Base-by-base conservation (phyloP, 2,113 vertebrate genomes). In the Terrapene triunguis region DNA sequence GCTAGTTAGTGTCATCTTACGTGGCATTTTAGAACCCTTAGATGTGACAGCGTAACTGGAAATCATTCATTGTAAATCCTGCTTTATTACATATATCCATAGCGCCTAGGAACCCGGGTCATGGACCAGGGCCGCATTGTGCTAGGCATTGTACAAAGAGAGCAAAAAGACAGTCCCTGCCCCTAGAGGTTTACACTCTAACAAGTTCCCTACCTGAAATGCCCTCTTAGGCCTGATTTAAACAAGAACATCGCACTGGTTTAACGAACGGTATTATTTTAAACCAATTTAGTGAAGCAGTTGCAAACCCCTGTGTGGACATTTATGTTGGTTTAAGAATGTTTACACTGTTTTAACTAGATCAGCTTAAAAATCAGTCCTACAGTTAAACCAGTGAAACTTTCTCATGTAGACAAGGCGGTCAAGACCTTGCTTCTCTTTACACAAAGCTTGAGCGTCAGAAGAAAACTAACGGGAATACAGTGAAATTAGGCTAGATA, bases 401-500 rank as follows among this genome's bases (percentile, higher is more conserved):
- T 12, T 2, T 74, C 92, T 92, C 47, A 51, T 44, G 65, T 83
- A 54, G 35, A 69, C 17, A 38, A n/a, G 17, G 19, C 3, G 8
- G 9, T 80, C 8, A 29, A 54, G 42, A 42, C n/a, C 32, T 47
- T 22, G 1, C 21, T 93, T 7, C 16, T 25, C 24, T 10, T 82
- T n/a, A 9, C 10, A 5, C 13, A 42, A 82, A 85, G 3, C 5
- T 59, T 69, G 35, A 35, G 25, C 38, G 78, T 76, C 78, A 57
- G 14, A 1, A 25, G 72, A 80, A 78, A 92, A 89, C 38, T 17
- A 42, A 38, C 29, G 83, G 38, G 55, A 89, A 48, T 55, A 88
- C 0, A 0, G 10, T 76, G 44, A 24, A 44, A 11, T 25, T 47
- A 76, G 42, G 24, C 74, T 76, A 7, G 24, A 14, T 14, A 44